Evolutionary conservation across 2,888 invertebrate genomes (phyloP), one percentile per base, ranked within the genome.

Genomic region (Plebejus melissa): DNA sequence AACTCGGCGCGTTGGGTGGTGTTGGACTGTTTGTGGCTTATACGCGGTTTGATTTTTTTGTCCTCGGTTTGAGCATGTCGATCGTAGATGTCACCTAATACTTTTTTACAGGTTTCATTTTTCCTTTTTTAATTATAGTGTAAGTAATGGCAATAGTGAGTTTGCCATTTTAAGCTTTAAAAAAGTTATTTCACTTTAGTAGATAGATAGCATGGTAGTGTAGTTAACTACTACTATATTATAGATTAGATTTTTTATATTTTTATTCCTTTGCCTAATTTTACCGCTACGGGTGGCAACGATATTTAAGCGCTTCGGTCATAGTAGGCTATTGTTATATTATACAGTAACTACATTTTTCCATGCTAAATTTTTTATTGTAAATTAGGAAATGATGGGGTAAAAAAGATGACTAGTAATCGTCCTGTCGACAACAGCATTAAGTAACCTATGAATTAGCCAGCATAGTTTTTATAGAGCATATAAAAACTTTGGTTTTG

Each of bases 1-100:
- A 80, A 82, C 81, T 82, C 80, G 85, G 81, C 80, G 82, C 83
- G 82, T 81, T 83, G 83, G 82, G 82, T 83, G 91, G 91, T 90
- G 90, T 86, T 85, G 90, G 90, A 82, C 80, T 80, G 79, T 76
- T 74, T 58, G 71, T 77, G 74, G 80, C 80, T 79, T 80, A 78
- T 74, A 77, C 77, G 78, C 79, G 77, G 78, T 72, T 78, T 79
- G 77, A 78, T 77, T 76, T 76, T 76, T 76, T 76, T 76, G 78
- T 74, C 69, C n/a, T 77, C 75, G 46, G 69, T 36, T 70, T 38
- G 16, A 70, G 76, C 76, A 76, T 76, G 76, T 74, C 70, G 41
- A 70, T 69, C 74, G 57, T 41, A 74, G 60, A 36, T 70, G 69
- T 69, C 74, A 72, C 72, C 28, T 72, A 72, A 72, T 72, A 54